Base-by-base conservation (phyloP, 2,888 invertebrate species). In the Timema cristinae region DNA sequence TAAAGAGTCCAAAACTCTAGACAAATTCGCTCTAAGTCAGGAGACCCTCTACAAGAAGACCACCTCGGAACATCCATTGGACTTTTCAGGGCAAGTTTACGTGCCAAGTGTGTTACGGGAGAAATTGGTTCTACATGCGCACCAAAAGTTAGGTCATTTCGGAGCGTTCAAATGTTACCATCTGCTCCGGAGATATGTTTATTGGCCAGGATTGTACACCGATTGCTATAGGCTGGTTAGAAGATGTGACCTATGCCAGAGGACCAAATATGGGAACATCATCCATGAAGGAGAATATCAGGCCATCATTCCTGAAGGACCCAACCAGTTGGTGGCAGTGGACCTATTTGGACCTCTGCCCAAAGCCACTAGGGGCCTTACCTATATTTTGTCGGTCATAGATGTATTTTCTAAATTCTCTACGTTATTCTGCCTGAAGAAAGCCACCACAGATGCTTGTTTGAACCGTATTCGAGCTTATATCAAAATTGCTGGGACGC, bases 281-380 rank as follows among this genome's bases (percentile, higher is more conserved):
- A 10, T 15, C 0, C 49, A n/a, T 15, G 15, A 50, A 15, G 67
- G 67, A 7, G 6, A 2, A 8, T 11, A 16, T 47, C 9, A 67
- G n/a, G 15, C 50, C 50, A 67, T 50, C 16, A 50, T 67, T 49
- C 67, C 67, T 13, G 49, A n/a, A 0, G 67, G 50, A 50, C 50
- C 49, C 15, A 7, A 50, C 6, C 48, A 67, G 9, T 49, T 67
- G 49, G 8, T 67, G 13, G 67, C 67, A 8, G 67, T 67, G n/a
- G 67, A 67, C n/a, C 10, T 67, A 48, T n/a, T 10, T 67, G 67
- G 50, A 8, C 67, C 67, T 6, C n/a, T 67, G n/a, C 67, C 67
- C 1, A 67, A 49, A n/a, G 47, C 67, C 1, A 67, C 9, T 49
- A 50, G 67, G 16, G 67, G 67, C 10, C 48, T 67, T 8, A 8